Conservation (phyloP, 2,888 invertebrate species). For the Xanthia icteritia region DNA sequence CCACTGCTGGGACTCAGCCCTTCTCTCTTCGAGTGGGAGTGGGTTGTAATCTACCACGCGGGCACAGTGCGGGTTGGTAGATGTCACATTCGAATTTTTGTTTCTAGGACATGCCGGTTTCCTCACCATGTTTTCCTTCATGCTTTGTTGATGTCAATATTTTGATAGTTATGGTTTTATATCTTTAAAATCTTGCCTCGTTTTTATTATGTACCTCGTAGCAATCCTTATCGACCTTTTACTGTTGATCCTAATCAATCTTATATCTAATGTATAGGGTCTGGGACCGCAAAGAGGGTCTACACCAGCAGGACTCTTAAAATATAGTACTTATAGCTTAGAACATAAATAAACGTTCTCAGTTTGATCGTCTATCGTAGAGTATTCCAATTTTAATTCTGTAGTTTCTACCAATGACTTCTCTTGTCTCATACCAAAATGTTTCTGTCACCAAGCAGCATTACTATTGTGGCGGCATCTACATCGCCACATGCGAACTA, state of each 20-base stretch:
- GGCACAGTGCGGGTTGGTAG: no score
- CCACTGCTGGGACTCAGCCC: no score
- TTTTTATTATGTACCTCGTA: not conserved
- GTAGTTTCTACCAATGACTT: not conserved
- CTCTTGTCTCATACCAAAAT: not conserved
- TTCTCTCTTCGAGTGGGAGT: no score
- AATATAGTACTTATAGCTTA: constrained; percentile 1
- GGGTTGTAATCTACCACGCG: no score
- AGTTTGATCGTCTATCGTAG: no score
- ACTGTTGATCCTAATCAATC: constrained; percentile 25
- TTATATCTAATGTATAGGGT: constrained; percentile 8
- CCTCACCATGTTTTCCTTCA: no score
- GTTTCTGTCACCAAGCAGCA: not conserved
- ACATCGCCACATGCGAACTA: no score
- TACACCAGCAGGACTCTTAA: not conserved
- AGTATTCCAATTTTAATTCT: not conserved
- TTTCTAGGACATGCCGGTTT: no score
- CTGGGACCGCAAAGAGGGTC: constrained; percentile 29
- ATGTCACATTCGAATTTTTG: no score
- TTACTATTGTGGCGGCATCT: not conserved
- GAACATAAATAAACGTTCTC: not conserved
- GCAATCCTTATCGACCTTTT: constrained; percentile 19
- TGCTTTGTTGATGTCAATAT: no score
- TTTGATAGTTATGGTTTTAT: not conserved
- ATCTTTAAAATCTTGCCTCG: not conserved